Evolutionary conservation across 1,140 invertebrate species (phyloP).

Genomic region (Brachionus rubens): DNA sequence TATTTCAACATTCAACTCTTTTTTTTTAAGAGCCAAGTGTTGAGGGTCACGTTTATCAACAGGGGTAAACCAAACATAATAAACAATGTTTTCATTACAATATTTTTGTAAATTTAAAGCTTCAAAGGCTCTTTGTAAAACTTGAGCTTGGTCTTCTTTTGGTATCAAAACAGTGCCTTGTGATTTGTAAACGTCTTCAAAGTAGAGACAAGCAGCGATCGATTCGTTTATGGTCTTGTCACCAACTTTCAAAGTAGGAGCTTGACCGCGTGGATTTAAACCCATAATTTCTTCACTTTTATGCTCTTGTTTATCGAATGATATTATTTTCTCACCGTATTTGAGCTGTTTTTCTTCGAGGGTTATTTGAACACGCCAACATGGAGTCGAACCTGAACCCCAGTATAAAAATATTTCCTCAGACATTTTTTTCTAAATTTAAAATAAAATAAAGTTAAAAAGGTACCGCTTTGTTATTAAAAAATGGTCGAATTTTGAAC

Average conservation of each 20-base stretch:
- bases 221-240: constrained; percentile 3
- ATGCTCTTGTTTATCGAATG: no score
- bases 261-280: no score
- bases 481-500: no score
- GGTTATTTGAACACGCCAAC: constrained; percentile 50
- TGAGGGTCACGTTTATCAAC: background rate
- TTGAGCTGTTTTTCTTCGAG: constrained; percentile 50
- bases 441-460: background rate
- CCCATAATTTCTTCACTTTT: no score
- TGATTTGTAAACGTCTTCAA: constrained; percentile 1
- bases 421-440: background rate
- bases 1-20: no score
- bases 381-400: constrained; percentile 52
- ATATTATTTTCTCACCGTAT: no score
- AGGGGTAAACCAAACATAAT: background rate
- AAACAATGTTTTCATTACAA: constrained; percentile 3
- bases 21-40: background rate
- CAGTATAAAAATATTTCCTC: constrained; percentile 49
- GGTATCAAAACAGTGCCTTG: constrained; percentile 13
- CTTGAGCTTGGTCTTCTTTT: no score
- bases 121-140: no score
- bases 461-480: no score
- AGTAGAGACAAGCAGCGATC: background rate
- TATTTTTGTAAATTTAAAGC: no score
- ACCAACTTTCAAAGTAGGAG: no score